Evolutionary conservation across 2,797 vertebrate genomes (phyloP).

Genomic region (Babyrousa celebensis): DNA sequence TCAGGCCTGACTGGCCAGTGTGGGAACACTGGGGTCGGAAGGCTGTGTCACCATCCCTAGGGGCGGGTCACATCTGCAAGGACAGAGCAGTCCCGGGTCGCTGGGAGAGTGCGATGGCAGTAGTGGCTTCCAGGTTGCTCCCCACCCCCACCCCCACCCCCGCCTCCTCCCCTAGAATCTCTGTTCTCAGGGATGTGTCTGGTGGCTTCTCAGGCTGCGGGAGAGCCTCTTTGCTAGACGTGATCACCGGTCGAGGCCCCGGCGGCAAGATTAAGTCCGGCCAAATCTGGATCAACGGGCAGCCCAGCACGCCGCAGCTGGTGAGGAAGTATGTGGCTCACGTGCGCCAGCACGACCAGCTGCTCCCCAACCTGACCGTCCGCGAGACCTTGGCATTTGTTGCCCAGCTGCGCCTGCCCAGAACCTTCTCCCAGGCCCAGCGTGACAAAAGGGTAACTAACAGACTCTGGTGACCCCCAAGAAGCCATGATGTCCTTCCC

Average conservation of each 20-base stretch:
- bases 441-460: conserved; percentile 95
- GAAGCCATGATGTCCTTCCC: background rate
- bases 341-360: conserved; percentile 96
- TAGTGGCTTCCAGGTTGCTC: background rate
- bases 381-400: conserved; percentile 96
- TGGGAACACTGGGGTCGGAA: background rate
- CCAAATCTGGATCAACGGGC: conserved; percentile 95
- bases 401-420: conserved; percentile 96
- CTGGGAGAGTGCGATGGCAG: background rate
- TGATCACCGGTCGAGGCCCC: conserved; percentile 96
- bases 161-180: too few species aligned
- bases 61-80: background rate
- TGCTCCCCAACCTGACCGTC: conserved; percentile 97
- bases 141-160: too few species aligned
- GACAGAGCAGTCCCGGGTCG: background rate
- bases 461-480: background rate
- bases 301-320: conserved; percentile 93
- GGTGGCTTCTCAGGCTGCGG: conserved; percentile 93
- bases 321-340: conserved; percentile 96
- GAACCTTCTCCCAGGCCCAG: conserved; percentile 95
- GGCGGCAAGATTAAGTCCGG: conserved; percentile 94
- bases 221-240: conserved; percentile 96
- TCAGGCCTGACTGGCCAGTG: too few species aligned
- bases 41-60: background rate
- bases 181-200: background rate